Base-by-base conservation (phyloP, 2,113 vertebrate genomes). In the Gorsachius goisagi region DNA sequence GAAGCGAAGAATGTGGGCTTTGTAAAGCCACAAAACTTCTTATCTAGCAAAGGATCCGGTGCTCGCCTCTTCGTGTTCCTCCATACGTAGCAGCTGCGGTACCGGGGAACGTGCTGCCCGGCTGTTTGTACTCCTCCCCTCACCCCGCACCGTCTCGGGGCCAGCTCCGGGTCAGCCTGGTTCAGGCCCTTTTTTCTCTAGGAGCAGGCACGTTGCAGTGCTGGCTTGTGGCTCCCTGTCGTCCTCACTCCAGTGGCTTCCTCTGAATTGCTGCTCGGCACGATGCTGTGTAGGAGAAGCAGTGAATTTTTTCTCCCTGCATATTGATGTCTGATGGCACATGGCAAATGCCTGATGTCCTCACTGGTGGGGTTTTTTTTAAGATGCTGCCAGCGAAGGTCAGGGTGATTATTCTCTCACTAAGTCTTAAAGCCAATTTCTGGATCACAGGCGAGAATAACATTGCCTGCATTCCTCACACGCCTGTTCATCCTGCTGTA, bases 361-460 rank as follows among this genome's bases (percentile, higher is more conserved):
- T 96, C 58, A 12, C 14, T 76, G 73, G 44, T 64, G 50, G 50
- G 5, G 4, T 11, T 55, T 55, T 94, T 92, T 89, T 37, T 33
- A 55, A 90, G 80, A 76, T 33, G 41, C 19, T 79, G 45, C 62
- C 47, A 53, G 76, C 6, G 7, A 66, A 89, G 66, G 77, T 95
- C 89, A 67, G 84, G 50, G 77, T 83, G 89, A 95, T 96, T 94
- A 94, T 79, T 91, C 66, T 71, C 27, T 95, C 28, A 4, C 89
- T 93, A 92, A 96, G 89, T 80, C 94, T 92, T 93, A 96, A 97
- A 96, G 83, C 83, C 69, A 93, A 20, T 97, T 96, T 84, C 73
- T 95, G 94, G 76, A 93, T 94, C 76, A 89, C 47, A 82, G 73
- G 78, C 3, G 7, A 85, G 77, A 92, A 91, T 89, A 94, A 62